Evolutionary conservation across 2,888 invertebrate species (phyloP).

Genomic region (Colostygia pectinataria): DNA sequence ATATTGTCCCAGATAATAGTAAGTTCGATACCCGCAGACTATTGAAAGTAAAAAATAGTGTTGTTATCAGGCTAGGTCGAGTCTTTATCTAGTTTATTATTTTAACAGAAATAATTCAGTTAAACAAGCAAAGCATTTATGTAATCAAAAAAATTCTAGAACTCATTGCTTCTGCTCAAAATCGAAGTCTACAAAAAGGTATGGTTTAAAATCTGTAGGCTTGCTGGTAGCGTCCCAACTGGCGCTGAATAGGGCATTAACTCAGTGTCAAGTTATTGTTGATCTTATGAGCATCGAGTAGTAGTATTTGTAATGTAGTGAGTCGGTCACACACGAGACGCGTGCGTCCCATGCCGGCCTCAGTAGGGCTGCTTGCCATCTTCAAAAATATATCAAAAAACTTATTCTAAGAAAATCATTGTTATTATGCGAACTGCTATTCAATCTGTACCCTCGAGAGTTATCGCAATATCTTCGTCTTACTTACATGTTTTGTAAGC

Average conservation of each 20-base stretch:
- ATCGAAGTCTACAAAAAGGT: no score
- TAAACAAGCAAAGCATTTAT: no score
- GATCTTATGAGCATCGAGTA: conserved; percentile 24
- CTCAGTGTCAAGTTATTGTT: conserved; percentile 36
- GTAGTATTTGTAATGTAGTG: conserved; percentile 20
- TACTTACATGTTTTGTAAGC: no score
- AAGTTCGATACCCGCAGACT: conserved; percentile 12
- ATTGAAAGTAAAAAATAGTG: conserved; percentile 12
- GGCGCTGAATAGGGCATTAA: conserved; percentile 30
- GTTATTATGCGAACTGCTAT: no score
- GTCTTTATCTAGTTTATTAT: no score
- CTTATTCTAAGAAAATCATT: not conserved
- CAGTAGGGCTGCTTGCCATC: conserved; percentile 10
- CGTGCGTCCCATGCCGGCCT: conserved; percentile 48
- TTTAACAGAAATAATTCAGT: no score
- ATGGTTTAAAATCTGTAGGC: not conserved
- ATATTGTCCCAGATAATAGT: not conserved
- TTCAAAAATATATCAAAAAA: not conserved
- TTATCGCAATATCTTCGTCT: no score
- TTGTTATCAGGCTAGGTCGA: conserved; percentile 2
- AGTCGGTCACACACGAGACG: conserved; percentile 59
- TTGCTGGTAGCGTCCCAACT: conserved; percentile 21
- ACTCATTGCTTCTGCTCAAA: no score
- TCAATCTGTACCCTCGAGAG: no score
- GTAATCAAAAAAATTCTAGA: no score